Evolutionary conservation across 1,140 invertebrate genomes (phyloP), one percentile per base, ranked within the genome.

Genomic region (Cydia amplana): DNA sequence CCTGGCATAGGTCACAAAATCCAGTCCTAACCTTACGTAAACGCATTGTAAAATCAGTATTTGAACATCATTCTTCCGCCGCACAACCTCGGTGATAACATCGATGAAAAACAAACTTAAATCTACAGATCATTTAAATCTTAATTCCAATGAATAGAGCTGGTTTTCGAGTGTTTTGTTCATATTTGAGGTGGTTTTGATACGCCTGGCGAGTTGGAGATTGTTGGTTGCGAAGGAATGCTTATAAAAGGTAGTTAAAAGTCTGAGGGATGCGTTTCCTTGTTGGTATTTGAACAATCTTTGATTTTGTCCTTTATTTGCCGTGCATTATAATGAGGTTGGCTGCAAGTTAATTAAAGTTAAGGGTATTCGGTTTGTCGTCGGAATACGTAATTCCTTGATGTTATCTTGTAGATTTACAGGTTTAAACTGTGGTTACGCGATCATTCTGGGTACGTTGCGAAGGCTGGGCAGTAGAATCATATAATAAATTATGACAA

Each of bases 31-130:
- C 64, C 64, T 67, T 67, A 67, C 64, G 25, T 67, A 67, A 67
- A 67, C n/a, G 64, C 25, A 67, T 67, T 67, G 64, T 67, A 67
- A 67, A 67, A 67, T 67, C 64, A 67, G 64, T 36, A 67, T 67
- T 36, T 67, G 64, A 67, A 67, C 64, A 67, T 67, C 64, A 67
- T 67, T 67, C 64, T 67, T 67, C 64, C 64, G 64, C 64, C 64
- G 16, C 28, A 36, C 64, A 67, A 67, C 64, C 64, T 67, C 64
- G 64, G 16, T 67, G 64, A 67, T 67, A 67, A 67, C 16, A 67
- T 67, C 64, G 28, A 32, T 12, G 63, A n/a, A 67, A 67, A 16
- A 67, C 64, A 14, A 67, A 67, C 14, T 67, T n/a, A n/a, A 14
- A 6, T 36, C 12, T 32, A n/a, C 64, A 67, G 28, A 32, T 67